Evolutionary conservation across 1,140 invertebrate genomes (phyloP), one percentile per base, ranked within the genome.

Genomic region (Zaprionus nigranus): DNA sequence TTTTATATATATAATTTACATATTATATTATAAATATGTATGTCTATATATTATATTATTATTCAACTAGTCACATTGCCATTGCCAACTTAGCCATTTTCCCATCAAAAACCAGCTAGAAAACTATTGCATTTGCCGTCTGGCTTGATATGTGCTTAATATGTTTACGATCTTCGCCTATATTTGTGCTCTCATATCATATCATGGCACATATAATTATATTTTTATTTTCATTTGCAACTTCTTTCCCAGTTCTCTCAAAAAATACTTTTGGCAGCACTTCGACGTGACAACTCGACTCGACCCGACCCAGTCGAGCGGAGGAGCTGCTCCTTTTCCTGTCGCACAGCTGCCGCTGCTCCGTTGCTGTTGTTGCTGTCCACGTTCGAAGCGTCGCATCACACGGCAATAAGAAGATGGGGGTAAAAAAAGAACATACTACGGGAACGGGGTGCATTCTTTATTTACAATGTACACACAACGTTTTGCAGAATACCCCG

Each of bases 391-490:
- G 43, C 43, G n/a, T 46, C 43, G 43, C 43, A 49, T 17, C 43
- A 49, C 43, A 49, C 43, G 43, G 43, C 43, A 49, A 49, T 22
- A 51, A 51, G 20, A 49, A 11, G 46, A 24, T n/a, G n/a, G n/a
- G n/a, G 6, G 6, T 2, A 51, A n/a, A 51, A 51, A n/a, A 5
- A 17, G 46, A 13, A 51, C 46, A 51, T 51, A 17, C 46, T 51
- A 51, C 46, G 46, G 46, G 9, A 51, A 12, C 46, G 17, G 11
- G 20, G 46, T 22, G 11, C 46, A 51, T 51, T 51, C 46, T 22
- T 51, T 51, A 51, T 51, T 51, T 51, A 51, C 46, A 51, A 51
- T 51, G 46, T 51, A 22, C 46, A 51, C 46, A 51, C 46, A 22
- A 51, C 46, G 46, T 51, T 51, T 51, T 51, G 17, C 46, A 22